Conservation (phyloP, 2,888 invertebrate genomes). For the Epirrita christyi region DNA sequence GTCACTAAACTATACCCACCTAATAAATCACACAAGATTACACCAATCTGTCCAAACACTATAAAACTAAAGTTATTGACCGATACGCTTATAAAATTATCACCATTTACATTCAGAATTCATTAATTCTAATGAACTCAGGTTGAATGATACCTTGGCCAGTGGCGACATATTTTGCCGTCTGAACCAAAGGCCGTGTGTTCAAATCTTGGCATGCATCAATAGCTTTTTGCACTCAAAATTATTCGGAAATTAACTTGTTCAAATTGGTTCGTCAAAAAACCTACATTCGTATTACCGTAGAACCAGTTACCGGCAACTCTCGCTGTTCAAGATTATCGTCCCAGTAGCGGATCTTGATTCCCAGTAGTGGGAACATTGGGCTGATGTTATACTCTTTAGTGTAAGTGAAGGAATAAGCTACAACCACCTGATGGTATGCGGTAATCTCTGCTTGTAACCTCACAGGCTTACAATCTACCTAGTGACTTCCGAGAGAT, state of each 20-base stretch:
- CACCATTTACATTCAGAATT: conserved; percentile 34
- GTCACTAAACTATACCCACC: neutral
- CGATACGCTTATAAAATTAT: conserved; percentile 38
- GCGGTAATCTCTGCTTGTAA: too few species aligned
- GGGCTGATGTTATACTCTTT: too few species aligned
- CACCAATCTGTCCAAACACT: conserved; percentile 37
- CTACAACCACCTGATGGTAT: too few species aligned
- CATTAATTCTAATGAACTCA: conserved; percentile 32
- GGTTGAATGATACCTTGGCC: neutral
- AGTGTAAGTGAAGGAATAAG: too few species aligned
- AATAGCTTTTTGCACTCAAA: neutral
- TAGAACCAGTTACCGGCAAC: too few species aligned
- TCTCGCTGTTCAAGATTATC: too few species aligned
- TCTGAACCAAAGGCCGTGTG: neutral
- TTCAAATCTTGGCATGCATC: neutral
- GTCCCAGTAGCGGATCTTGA: too few species aligned
- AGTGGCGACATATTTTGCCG: neutral
- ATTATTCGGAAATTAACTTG: neutral
- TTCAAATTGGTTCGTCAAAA: too few species aligned
- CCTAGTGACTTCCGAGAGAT: too few species aligned
- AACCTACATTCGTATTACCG: too few species aligned
- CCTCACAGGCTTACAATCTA: too few species aligned
- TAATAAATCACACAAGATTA: conserved; percentile 25
- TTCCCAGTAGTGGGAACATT: too few species aligned
- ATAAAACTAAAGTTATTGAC: conserved; percentile 37